Evolutionary conservation across 2,113 vertebrate species (phyloP), one percentile per base, ranked within the genome.

Genomic region (Crocuta crocuta): DNA sequence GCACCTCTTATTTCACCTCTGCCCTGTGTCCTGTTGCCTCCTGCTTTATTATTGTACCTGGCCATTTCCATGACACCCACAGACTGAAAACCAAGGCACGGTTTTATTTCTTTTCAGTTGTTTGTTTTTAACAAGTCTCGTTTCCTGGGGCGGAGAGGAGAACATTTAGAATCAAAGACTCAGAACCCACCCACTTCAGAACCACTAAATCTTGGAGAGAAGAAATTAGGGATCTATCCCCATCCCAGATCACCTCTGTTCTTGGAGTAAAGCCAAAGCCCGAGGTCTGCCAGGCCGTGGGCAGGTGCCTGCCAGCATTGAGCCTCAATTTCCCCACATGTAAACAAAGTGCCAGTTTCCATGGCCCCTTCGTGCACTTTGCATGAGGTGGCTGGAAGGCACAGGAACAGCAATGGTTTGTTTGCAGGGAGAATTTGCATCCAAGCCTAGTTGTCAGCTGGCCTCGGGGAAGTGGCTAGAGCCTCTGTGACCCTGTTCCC

Each of bases 381-480:
- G n/a, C 26, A 53, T 17, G 31, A 61, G 4, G 39, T 11, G 48
- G 23, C 53, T 17, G 26, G 31, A 89, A 45, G 39, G 53, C 21
- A 11, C 0, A 71, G 74, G 80, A 43, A 6, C 33, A n/a, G 24
- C 45, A 1, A 9, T 35, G 28, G 0, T 2, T 48, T 28, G 4
- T 26, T 16, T n/a, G 50, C 35, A n/a, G 23, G 39, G 26, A 71
- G 76, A 70, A 15, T 61, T 71, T 24, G 23, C 33, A 39, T 24
- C 31, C 1, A 43, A 31, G 63, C 61, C 50, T 35, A 28, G 31
- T 15, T 73, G 21, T 24, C 70, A 16, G 26, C 31, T 21, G 66
- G 48, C 26, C 7, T 9, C 2, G 1, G 35, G 19, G 65, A 63
- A 11, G 33, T 26, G 10, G 43, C 39, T 74, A 76, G 50, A 39